Conservation (phyloP, 2,888 invertebrate species). For the Aphidius colemani region DNA sequence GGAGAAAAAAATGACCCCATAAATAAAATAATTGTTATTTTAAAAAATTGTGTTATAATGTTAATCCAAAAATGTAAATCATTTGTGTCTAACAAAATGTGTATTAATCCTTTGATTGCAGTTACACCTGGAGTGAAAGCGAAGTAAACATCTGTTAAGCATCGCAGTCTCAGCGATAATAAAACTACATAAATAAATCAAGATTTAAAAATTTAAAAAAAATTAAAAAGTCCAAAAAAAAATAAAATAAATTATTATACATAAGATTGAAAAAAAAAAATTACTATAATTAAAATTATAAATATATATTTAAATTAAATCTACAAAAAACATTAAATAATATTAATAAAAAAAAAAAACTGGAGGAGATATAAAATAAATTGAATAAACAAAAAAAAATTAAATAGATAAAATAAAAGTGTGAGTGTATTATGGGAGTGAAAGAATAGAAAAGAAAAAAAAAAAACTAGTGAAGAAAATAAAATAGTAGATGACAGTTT, state of each 20-base stretch:
- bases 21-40: neutral
- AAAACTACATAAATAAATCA: conserved; percentile 25
- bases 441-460: neutral
- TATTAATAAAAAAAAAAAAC: too few relatives aligned
- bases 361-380: too few relatives aligned
- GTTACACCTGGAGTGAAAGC: conserved; percentile 48
- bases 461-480: conserved; percentile 17
- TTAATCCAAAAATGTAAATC: too few relatives aligned
- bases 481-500: conserved; percentile 17
- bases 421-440: neutral
- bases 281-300: neutral
- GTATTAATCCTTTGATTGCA: conserved; percentile 43
- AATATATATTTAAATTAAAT: neutral
- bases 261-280: conserved; percentile 42
- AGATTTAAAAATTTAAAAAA: conserved; percentile 11
- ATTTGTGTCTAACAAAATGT: neutral
- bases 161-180: neutral
- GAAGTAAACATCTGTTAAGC: conserved; percentile 40
- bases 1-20: neutral
- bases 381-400: too few relatives aligned
- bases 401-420: neutral
- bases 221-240: conserved; percentile 29
- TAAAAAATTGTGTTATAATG: too few relatives aligned
- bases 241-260: conserved; percentile 23
- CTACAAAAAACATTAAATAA: too few relatives aligned